Evolutionary conservation across 2,113 vertebrate genomes (phyloP), one percentile per base, ranked within the genome.

Genomic region (Mixornis gularis): DNA sequence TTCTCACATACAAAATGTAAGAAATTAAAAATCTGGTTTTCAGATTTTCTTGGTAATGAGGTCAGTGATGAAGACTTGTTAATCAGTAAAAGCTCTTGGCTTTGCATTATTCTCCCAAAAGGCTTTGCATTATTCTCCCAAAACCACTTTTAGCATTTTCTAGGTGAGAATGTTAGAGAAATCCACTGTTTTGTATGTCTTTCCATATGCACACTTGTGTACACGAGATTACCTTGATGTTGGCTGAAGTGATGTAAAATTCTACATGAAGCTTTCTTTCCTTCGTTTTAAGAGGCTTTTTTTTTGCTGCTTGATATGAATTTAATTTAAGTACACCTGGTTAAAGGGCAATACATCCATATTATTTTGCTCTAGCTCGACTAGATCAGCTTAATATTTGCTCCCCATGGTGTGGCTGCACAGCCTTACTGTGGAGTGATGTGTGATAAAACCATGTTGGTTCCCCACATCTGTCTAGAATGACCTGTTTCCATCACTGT

Each of bases 1-100:
- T 17, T 13, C 32, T 62, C 0, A 2, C 0, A 0, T 30, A 43
- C 5, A 41, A 60, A 60, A 70, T 52, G 49, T 1, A 68, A 24
- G 41, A 72, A 88, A 72, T 56, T 2, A 41, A 90, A 55, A 30
- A 27, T 13, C 19, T 64, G 7, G 0, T 29, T 56, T 63, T 63
- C 9, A 18, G 36, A 25, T 82, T 79, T 92, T 40, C n/a, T 64
- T 52, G 18, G 22, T 71, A 48, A 16, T 38, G 30, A 60, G 11
- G 19, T 77, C 19, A 27, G 6, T 14, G 26, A 32, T 43, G n/a
- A 84, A 74, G 48, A 68, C 36, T 6, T 12, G 52, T 5, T 44
- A 46, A 38, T 43, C 12, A 52, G 9, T 49, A 79, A 68, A 51
- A 69, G 3, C 8, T 46, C 9, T 77, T 76, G 27, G 17, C 6